A percentile compares a stretch with the other conserved stretches of the same genome.
Evolutionary conservation across 2,888 invertebrate species (phyloP).

Genomic region (Arrhopalites spinosus): DNA sequence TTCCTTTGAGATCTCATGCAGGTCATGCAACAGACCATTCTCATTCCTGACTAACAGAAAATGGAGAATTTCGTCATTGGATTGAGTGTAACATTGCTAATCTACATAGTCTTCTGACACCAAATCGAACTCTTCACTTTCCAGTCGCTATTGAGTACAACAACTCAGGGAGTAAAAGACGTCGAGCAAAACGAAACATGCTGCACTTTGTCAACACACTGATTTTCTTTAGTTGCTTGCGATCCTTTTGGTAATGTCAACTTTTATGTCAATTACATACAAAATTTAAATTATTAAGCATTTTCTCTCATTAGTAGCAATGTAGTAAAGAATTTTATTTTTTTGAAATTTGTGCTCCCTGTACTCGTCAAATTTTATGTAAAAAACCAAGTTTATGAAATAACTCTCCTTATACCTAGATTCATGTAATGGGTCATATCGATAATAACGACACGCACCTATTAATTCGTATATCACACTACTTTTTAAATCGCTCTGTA

Average conservation of each 20-base stretch:
- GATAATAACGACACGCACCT: too few species aligned
- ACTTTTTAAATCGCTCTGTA: too few species aligned
- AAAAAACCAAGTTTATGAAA: too few species aligned
- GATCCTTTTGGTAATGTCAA: background rate
- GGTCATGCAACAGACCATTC: slow-evolving; percentile 51
- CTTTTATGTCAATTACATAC: background rate
- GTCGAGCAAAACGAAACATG: background rate
- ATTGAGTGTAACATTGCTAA: slow-evolving; percentile 1
- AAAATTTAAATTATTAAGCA: background rate
- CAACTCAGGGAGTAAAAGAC: background rate
- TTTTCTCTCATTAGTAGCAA: too few species aligned
- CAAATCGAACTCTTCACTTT: background rate
- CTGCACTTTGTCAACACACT: background rate
- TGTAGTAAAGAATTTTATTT: too few species aligned
- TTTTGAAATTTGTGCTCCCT: too few species aligned
- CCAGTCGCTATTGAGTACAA: background rate
- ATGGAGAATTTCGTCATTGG: slow-evolving; percentile 3
- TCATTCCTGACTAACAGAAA: slow-evolving; percentile 43
- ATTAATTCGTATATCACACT: too few species aligned
- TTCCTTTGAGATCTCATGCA: slow-evolving; percentile 54
- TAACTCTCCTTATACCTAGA: too few species aligned
- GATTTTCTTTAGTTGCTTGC: background rate
- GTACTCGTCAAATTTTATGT: too few species aligned
- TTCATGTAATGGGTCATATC: too few species aligned
- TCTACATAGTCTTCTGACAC: background rate